Percentiles rank a stretch among this genome's conserved stretches.
These are phyloP conservation scores for Sminthurinus aureus DNA, from an alignment of 2,888 invertebrate genomes.

Conservation along the genomic window DNA sequence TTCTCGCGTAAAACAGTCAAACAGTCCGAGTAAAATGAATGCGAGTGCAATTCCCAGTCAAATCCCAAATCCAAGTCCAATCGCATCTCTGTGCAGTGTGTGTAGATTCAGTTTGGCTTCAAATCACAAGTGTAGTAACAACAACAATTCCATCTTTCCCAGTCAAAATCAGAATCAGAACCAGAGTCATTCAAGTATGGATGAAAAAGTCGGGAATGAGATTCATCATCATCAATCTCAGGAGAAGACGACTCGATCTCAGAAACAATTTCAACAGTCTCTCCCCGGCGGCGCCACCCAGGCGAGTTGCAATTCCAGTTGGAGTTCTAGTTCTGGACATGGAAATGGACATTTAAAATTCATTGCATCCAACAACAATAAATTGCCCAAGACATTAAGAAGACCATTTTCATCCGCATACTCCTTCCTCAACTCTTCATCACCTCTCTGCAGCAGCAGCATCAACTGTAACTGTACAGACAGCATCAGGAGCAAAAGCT, in stretches of 20 bases:
- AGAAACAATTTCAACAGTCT: slow-evolving; percentile 13
- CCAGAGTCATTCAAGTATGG: neutral
- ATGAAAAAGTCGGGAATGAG: slow-evolving; percentile 1
- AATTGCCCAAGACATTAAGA: slow-evolving; percentile 26
- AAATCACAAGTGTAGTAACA: slow-evolving; percentile 39
- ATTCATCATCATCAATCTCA: slow-evolving; percentile 30
- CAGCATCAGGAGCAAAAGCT: neutral
- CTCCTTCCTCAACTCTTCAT: neutral
- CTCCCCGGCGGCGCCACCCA: too few relatives aligned
- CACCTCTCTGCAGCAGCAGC: neutral
- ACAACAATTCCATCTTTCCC: slow-evolving; percentile 44
- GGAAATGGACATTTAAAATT: slow-evolving; percentile 16
- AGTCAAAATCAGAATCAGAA: neutral
- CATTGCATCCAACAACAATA: slow-evolving; percentile 13
- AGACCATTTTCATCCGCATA: slow-evolving; percentile 4
- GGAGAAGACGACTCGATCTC: neutral
- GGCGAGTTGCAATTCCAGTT: too few relatives aligned
- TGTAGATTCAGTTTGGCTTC: slow-evolving; percentile 10
- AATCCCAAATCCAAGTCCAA: neutral
- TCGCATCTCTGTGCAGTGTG: slow-evolving; percentile 15
- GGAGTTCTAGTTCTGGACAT: neutral
- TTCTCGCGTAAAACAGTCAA: slow-evolving; percentile 10
- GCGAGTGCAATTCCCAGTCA: neutral
- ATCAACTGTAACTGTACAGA: neutral
- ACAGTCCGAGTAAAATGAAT: neutral